These are phyloP conservation scores for Plectrocnemia conspersa DNA, from an alignment of 1,140 invertebrate genomes.

Conservation along the genomic window DNA sequence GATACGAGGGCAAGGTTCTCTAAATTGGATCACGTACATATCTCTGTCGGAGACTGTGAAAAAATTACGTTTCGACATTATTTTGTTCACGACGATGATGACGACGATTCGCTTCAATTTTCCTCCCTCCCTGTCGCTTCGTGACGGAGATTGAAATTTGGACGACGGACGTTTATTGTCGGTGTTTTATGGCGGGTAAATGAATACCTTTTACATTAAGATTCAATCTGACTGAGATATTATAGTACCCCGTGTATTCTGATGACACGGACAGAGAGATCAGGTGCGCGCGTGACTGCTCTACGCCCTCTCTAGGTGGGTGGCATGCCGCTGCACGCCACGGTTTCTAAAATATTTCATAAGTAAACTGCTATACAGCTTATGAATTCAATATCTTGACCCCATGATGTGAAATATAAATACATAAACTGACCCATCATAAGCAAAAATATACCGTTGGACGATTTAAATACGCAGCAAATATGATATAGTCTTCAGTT, in stretches of 20 bases:
- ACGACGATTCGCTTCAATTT: neutral
- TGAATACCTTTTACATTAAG: constrained; percentile 8
- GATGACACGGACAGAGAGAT: constrained; percentile 18
- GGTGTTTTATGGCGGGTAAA: neutral
- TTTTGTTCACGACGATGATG: neutral
- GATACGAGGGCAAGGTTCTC: constrained; percentile 13
- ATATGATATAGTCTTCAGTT: too few relatives aligned
- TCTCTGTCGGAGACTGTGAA: neutral
- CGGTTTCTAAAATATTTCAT: neutral
- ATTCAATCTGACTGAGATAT: constrained; percentile 1
- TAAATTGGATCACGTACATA: constrained; percentile 8
- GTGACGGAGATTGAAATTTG: neutral
- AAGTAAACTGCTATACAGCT: neutral
- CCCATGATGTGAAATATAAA: neutral
- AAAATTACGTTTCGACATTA: neutral
- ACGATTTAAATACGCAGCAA: neutral
- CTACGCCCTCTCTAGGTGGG: constrained; percentile 11
- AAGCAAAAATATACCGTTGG: neutral
- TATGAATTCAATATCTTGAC: neutral
- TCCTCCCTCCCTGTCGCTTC: neutral
- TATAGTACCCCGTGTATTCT: constrained; percentile 6
- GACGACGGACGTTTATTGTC: neutral
- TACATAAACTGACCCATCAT: neutral
- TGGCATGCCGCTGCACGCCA: constrained; percentile 12
- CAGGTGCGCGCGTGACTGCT: constrained; percentile 15